Base-by-base conservation (phyloP, 2,113 vertebrate species). In the Caranx ignobilis region DNA sequence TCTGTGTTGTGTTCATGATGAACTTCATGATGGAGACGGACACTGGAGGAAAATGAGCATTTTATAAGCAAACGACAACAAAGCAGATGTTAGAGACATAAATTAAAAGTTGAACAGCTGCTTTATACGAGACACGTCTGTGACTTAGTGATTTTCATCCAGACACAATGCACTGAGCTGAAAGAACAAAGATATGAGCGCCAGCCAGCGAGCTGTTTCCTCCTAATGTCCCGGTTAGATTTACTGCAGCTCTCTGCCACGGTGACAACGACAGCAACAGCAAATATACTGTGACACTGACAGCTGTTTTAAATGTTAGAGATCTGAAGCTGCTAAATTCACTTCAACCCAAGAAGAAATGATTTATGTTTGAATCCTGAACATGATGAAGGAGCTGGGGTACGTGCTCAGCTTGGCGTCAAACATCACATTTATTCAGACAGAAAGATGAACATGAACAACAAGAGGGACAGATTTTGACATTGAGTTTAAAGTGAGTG, bases 201-300 rank as follows among this genome's bases (percentile, higher is more conserved):
- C 84, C 85, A 89, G 79, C 86, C 88, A 85, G 90, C 90, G 85
- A 90, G 84, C 81, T 15, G 39, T 31, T 76, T 70, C 39, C 11
- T 41, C 39, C 39, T 41, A 41, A 41, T 11, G 3, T 41, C 8
- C 39, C 39, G 11, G 39, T 41, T 41, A 41, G 21, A 55, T 59
- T 69, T 5, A 41, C 1, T 60, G 52, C 35, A 10, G 52, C 41
- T 81, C 16, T 65, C 15, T 19, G 8, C 35, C 3, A 16, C 18
- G 7, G 21, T 65, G 41, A 34, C 26, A 43, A 59, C 11, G 32
- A n/a, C n/a, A n/a, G n/a, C n/a, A n/a, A n/a, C n/a, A n/a, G n/a
- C n/a, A n/a, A n/a, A n/a, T n/a, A n/a, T n/a, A n/a, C n/a, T n/a
- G n/a, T n/a, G n/a, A n/a, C n/a, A n/a, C n/a, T n/a, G n/a, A n/a